These are phyloP conservation scores for Laothoe populi DNA, from an alignment of 2,888 invertebrate species.

Conservation along the genomic window DNA sequence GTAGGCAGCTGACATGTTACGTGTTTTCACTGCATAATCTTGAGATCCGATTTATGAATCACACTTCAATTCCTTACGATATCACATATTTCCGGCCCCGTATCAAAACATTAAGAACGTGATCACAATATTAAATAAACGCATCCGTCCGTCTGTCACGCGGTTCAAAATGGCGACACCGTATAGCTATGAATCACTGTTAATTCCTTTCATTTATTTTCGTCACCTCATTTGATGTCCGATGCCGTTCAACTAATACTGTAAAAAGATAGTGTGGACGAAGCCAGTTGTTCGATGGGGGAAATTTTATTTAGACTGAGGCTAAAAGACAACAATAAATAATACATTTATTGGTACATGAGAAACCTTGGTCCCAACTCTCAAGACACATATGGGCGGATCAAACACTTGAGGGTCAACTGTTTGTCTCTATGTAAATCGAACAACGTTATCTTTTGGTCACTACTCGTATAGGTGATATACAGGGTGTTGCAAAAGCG, in stretches of 20 bases:
- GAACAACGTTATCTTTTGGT: too few relatives aligned
- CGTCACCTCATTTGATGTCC: conserved; percentile 18
- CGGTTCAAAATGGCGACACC: conserved; percentile 23
- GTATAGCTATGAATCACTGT: conserved; percentile 7
- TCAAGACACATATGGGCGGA: background rate
- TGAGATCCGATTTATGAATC: conserved; percentile 9
- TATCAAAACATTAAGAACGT: conserved; percentile 22
- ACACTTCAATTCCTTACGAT: conserved; percentile 1
- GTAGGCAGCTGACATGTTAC: background rate
- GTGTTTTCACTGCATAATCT: background rate
- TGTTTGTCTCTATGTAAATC: too few relatives aligned
- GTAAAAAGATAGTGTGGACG: background rate
- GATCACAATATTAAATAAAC: conserved; percentile 19
- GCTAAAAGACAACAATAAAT: background rate
- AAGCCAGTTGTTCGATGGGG: background rate
- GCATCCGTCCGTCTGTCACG: conserved; percentile 27
- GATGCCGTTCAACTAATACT: conserved; percentile 8
- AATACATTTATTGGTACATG: too few relatives aligned
- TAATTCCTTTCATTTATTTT: conserved; percentile 24
- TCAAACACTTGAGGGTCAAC: too few relatives aligned
- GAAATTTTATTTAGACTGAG: background rate
- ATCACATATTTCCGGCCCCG: conserved; percentile 8
- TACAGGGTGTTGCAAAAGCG: too few relatives aligned
- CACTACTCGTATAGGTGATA: too few relatives aligned
- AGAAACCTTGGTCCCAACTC: background rate